Conservation (phyloP, 2,113 vertebrate genomes). For the Dipodomys spectabilis region DNA sequence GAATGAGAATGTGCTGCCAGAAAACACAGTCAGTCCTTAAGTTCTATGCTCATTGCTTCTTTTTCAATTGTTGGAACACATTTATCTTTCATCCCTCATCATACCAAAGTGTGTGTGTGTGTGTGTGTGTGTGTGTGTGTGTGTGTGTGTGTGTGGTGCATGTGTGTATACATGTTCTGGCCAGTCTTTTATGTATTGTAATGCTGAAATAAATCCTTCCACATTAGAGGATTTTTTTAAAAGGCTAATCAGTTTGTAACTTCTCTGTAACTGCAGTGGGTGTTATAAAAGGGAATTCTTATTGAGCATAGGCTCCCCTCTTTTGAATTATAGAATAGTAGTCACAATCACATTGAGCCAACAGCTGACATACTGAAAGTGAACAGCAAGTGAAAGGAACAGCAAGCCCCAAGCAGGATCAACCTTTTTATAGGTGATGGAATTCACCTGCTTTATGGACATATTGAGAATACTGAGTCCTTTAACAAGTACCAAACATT, state of each 20-base stretch:
- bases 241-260: too few relatives aligned
- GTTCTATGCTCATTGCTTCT: not conserved
- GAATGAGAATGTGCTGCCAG: accelerated
- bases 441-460: not conserved
- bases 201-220: not conserved
- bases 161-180: not conserved
- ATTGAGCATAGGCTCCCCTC: too few relatives aligned
- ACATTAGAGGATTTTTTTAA: not conserved
- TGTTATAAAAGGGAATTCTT: not conserved
- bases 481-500: not conserved
- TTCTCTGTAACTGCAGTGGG: not conserved
- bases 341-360: not conserved
- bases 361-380: not conserved
- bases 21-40: not conserved
- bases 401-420: not conserved
- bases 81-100: too few relatives aligned
- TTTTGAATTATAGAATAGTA: not conserved
- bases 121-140: too few relatives aligned
- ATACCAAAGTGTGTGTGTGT: too few relatives aligned
- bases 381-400: not conserved
- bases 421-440: not conserved
- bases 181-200: not conserved
- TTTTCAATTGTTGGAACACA: not conserved
- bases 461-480: not conserved
- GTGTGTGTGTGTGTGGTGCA: not conserved